Conservation (phyloP, 2,113 vertebrate genomes). For the Eurypyga helias region DNA sequence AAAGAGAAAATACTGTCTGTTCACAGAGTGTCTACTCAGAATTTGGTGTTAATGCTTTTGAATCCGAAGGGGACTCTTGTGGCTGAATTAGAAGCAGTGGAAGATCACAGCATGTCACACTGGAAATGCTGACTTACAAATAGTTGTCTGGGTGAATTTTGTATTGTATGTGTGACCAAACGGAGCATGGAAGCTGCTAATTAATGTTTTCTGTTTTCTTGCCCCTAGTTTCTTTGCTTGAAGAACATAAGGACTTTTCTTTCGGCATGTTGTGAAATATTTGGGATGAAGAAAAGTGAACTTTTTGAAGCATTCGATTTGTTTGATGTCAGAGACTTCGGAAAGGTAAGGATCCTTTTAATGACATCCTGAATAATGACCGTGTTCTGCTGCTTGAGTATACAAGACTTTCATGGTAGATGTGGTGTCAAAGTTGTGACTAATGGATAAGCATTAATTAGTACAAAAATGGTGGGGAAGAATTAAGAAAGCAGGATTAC, state of each 20-base stretch:
- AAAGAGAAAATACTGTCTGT: background rate
- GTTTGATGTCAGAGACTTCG: slow-evolving; percentile 96
- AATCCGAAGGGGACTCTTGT: background rate
- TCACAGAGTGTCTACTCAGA: background rate
- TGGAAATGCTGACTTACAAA: background rate
- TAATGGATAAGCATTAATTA: background rate
- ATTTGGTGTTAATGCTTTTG: background rate
- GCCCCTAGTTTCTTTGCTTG: slow-evolving; percentile 92
- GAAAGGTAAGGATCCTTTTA: slow-evolving; percentile 85
- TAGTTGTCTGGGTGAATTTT: background rate
- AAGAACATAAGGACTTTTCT: slow-evolving; percentile 99
- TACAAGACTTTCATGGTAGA: background rate
- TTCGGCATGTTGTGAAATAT: slow-evolving; percentile 85
- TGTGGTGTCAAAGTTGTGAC: background rate
- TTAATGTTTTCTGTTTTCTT: background rate
- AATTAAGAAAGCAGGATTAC: background rate
- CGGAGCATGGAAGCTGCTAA: background rate
- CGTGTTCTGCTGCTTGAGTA: background rate
- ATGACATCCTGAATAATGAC: background rate
- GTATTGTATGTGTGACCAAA: background rate
- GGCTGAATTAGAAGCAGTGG: background rate
- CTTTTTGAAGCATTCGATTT: slow-evolving; percentile 98
- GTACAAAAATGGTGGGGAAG: background rate
- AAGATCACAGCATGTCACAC: background rate
- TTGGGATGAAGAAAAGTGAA: slow-evolving; percentile 95